Evolutionary conservation across 2,888 invertebrate genomes (phyloP).

Genomic region (Drosophila mimica): DNA sequence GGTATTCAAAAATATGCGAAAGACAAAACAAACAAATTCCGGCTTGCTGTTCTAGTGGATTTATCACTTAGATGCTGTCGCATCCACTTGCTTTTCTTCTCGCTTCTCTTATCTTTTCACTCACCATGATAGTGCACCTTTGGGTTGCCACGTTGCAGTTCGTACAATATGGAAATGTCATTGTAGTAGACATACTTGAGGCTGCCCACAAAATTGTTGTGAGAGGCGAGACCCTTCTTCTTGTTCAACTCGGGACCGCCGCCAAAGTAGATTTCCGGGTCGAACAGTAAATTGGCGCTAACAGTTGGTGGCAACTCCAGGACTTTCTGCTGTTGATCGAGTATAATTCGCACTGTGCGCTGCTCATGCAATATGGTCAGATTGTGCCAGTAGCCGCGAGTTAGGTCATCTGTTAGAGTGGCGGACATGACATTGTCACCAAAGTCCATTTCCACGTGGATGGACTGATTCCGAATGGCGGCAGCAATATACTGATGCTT

Average conservation of each 20-base stretch:
- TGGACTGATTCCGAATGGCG: constrained; percentile 92
- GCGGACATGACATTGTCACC: constrained; percentile 91
- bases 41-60: not conserved
- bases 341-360: constrained; percentile 89
- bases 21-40: constrained; percentile 22
- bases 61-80: not conserved
- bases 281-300: constrained; percentile 92
- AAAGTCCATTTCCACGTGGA: constrained; percentile 94
- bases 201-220: constrained; percentile 95
- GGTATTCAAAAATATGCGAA: constrained; percentile 3
- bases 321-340: constrained; percentile 90
- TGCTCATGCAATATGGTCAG: constrained; percentile 93
- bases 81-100: not conserved
- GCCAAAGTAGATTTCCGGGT: constrained; percentile 97
- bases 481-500: constrained; percentile 96
- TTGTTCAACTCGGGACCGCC: constrained; percentile 94
- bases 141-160: constrained; percentile 92
- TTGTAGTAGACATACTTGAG: constrained; percentile 97
- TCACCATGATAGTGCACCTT: constrained; percentile 91
- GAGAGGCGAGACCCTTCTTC: constrained; percentile 92
- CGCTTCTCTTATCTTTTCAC: constrained; percentile 30
- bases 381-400: constrained; percentile 94
- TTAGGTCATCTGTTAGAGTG: constrained; percentile 89
- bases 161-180: constrained; percentile 95
- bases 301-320: constrained; percentile 88